Base-by-base conservation (phyloP, 2,888 invertebrate species). In the Nemoura dubitans region DNA sequence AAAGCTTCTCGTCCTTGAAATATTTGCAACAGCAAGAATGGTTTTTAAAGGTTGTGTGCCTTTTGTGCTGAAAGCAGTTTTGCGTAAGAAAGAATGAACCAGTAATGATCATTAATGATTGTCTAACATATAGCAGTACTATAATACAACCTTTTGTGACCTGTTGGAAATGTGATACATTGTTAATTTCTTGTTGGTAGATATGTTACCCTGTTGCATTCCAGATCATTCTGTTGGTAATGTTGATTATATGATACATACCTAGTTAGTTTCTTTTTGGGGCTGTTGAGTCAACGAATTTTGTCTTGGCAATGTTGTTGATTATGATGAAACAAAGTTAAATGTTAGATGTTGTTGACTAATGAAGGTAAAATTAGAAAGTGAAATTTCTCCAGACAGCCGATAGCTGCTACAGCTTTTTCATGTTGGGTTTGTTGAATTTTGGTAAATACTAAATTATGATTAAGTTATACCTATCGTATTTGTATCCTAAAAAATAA, bases 121-220 rank as follows among this genome's bases (percentile, higher is more conserved):
- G 21, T 59, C 21, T 59, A 21, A 21, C 14, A 59, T 7, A 2
- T 59, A 59, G 59, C 21, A 21, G 59, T 59, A 59, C 16, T 21
- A 59, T 59, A 7, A 7, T 59, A 59, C 14, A 59, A 59, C 59
- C 59, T 59, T 21, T 59, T 21, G 59, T 59, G 59, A 59, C 81
- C 28, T 76, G 28, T 84, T 59, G 84, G 59, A 84, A 59, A 29
- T 84, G 84, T 84, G 84, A 84, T 84, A 84, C 27, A 83, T 84
- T 29, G 84, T 84, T 84, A 76, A 59, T 29, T 84, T 59, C 29
- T 84, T 59, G 84, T 76, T 76, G 78, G 36, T 83, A 83, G 43
- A 26, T 76, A 83, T 59, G 84, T 84, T 27, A 59, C 84, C 84
- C 84, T 84, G 76, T 84, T 84, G 84, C 84, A 84, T 84, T 84